A percentile compares a stretch with the other conserved stretches of the same genome.
Conservation (phyloP, 2,113 vertebrate genomes). For the Dendrocopos noguchii region DNA sequence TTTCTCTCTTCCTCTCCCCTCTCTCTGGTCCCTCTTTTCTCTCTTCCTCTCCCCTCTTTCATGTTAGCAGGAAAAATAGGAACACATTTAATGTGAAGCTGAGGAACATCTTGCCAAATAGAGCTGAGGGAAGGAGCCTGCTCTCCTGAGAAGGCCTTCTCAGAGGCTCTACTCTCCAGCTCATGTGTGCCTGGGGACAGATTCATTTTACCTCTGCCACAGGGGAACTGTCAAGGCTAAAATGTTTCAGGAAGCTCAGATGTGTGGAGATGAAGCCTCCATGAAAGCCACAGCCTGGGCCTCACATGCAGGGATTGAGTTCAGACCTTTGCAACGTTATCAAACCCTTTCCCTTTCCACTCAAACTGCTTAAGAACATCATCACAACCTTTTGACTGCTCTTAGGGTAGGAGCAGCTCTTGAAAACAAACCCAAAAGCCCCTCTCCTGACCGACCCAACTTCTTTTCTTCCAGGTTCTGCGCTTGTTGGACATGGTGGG, state of each 20-base stretch:
- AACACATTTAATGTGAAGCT: too few species aligned
- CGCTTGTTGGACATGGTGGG: conserved; percentile 88
- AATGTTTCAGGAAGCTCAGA: not conserved
- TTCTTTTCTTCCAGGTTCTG: conserved; percentile 80
- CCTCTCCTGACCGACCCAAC: not conserved
- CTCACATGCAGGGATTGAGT: not conserved
- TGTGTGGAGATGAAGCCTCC: not conserved
- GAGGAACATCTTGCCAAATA: too few species aligned
- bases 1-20: too few species aligned
- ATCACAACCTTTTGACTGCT: not conserved
- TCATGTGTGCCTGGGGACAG: rapidly evolving
- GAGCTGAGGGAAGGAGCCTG: too few species aligned
- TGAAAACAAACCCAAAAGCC: not conserved
- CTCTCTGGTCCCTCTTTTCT: too few species aligned
- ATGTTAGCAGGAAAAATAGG: too few species aligned
- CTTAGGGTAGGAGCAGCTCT: not conserved
- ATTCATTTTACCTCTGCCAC: rapidly evolving
- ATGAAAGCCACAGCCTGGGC: not conserved
- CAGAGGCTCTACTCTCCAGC: not conserved
- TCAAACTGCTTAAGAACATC: not conserved
- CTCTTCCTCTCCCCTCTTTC: too few species aligned
- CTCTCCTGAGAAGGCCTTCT: too few species aligned
- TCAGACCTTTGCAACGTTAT: not conserved
- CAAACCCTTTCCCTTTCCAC: not conserved
- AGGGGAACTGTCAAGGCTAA: rapidly evolving